Base-by-base conservation (phyloP, 92 coral and sea anemone species). In the Desmophyllum pertusum region DNA sequence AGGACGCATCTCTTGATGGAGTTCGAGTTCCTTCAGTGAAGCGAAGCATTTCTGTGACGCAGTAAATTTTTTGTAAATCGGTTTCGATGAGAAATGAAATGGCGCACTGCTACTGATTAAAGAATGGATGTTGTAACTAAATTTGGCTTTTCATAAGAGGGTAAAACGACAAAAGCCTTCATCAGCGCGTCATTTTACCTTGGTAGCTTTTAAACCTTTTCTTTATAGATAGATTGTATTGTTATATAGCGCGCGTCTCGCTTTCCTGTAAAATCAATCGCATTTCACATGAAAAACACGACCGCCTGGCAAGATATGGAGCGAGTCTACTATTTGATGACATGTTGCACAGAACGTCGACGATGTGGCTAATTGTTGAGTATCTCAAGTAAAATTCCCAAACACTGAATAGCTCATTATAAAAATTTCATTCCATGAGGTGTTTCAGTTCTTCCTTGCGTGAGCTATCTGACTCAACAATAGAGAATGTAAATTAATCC, bases 401-500 rank as follows among this genome's bases (percentile, higher is more conserved):
- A 18, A 14, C 65, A 21, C 27, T 59, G 65, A 59, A 25, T 27
- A 10, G 65, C 65, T 48, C 18, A 21, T 59, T 19, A 67, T 35
- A 17, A 17, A 67, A 67, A 4, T 27, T 67, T 67, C 0, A 67
- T 67, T 67, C 42, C 73, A 67, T 67, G 73, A 38, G 42, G 33
- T 13, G n/a, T n/a, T n/a, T n/a, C n/a, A n/a, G n/a, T 21, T 65
- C n/a, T 17, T 65, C 30, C 0, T 27, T 35, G 76, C 43, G 37
- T 33, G 41, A 52, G 29, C 3, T 23, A 9, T 65, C 70, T 78
- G 83, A 78, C 61, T 17, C 76, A 25, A 7, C 2, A 67, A 36
- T 66, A 15, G 51, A 68, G 40, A 67, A 80, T 35, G 76, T 25
- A 3, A 80, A 80, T 37, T 70, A 80, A 39, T 36, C n/a, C 31